Percentiles rank a stretch among this genome's conserved stretches.
Conservation (phyloP, 1,140 invertebrate genomes). For the Achatina immaculata region DNA sequence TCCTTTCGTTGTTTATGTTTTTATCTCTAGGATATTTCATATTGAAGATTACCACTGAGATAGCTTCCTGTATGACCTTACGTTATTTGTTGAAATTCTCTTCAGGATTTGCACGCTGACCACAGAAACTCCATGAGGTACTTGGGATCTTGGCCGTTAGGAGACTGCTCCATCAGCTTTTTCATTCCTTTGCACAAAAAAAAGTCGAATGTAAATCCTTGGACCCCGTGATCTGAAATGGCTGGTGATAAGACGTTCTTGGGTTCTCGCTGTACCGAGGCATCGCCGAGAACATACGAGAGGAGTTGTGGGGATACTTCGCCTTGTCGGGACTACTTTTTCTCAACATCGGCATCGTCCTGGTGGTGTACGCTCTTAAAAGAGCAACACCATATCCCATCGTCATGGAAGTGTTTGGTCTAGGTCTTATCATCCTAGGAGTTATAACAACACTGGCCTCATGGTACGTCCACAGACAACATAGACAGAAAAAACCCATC, state of each 20-base stretch:
- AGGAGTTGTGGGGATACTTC: slow-evolving; percentile 22
- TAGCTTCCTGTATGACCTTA: too few relatives aligned
- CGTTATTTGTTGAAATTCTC: too few relatives aligned
- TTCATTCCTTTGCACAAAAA: too few relatives aligned
- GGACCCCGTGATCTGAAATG: too few relatives aligned
- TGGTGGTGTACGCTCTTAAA: slow-evolving; percentile 21
- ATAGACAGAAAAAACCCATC: neutral
- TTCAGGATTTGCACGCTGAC: too few relatives aligned
- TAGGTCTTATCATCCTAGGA: slow-evolving; percentile 17
- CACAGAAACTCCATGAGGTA: too few relatives aligned
- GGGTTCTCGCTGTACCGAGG: slow-evolving; percentile 11
- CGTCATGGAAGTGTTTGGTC: neutral
- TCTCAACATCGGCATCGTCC: slow-evolving; percentile 14
- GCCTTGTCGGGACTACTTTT: slow-evolving; percentile 12
- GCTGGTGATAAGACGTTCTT: neutral
- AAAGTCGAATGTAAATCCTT: too few relatives aligned
- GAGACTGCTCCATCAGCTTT: too few relatives aligned
- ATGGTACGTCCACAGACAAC: slow-evolving; percentile 27
- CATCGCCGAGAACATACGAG: slow-evolving; percentile 8
- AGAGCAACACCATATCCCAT: neutral
- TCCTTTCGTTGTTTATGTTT: too few relatives aligned
- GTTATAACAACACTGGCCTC: slow-evolving; percentile 18
- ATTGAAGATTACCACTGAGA: too few relatives aligned
- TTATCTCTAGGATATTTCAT: too few relatives aligned
- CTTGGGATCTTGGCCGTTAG: too few relatives aligned